A percentile compares a stretch with the other conserved stretches of the same genome.
Conservation (phyloP, 2,113 vertebrate species). For the Mesocricetus auratus region DNA sequence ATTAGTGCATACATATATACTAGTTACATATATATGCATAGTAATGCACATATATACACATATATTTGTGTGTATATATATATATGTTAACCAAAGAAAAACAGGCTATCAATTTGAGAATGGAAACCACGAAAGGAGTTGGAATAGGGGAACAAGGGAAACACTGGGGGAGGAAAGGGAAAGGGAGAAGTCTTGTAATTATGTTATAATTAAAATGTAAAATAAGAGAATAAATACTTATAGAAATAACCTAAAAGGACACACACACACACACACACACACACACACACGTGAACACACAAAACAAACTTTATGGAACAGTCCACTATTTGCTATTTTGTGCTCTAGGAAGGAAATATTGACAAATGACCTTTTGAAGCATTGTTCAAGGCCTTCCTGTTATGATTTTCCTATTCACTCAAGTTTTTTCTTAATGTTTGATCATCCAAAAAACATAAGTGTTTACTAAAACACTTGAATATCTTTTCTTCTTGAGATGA, state of each 20-base stretch:
- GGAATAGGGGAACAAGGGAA: neutral
- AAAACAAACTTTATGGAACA: neutral
- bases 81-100: neutral
- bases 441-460: neutral
- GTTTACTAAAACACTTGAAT: neutral
- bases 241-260: neutral
- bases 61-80: neutral
- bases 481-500: neutral
- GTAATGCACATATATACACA: too few relatives aligned
- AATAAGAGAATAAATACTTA: neutral
- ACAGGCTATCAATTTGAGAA: neutral
- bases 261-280: neutral
- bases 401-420: neutral
- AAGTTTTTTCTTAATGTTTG: neutral
- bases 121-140: neutral
- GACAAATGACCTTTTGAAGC: neutral
- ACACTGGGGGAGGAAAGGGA: neutral
- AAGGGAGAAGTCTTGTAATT: neutral
- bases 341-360: neutral
- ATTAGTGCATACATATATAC: neutral
- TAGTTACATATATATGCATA: too few relatives aligned
- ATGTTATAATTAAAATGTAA: neutral
- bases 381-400: neutral
- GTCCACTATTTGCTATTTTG: neutral
- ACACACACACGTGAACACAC: neutral